Percentiles rank a stretch among this genome's conserved stretches.
These are phyloP conservation scores for Achlya flavicornis DNA, from an alignment of 2,888 invertebrate species.

Conservation along the genomic window DNA sequence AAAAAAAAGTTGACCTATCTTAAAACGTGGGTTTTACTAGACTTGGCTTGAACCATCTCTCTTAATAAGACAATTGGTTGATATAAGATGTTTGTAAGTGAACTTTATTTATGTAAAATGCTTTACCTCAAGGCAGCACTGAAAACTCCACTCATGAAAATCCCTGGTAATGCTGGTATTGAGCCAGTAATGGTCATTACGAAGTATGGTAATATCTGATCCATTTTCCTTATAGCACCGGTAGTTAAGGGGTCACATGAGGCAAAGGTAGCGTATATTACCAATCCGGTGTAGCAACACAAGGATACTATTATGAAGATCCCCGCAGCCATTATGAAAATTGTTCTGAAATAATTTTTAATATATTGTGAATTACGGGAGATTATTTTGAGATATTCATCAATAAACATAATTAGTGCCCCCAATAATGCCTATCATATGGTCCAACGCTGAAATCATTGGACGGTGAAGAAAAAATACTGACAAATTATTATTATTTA, in stretches of 20 bases:
- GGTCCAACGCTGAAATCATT: too few relatives aligned
- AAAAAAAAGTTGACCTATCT: too few relatives aligned
- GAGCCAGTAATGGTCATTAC: conserved; percentile 91
- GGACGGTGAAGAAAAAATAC: too few relatives aligned
- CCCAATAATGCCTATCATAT: too few relatives aligned
- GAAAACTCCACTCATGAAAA: conserved; percentile 94
- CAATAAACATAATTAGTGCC: too few relatives aligned
- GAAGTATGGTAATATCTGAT: conserved; percentile 91
- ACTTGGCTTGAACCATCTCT: too few relatives aligned
- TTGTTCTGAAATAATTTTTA: conserved; percentile 83
- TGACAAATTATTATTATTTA: too few relatives aligned
- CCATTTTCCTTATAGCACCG: conserved; percentile 87
- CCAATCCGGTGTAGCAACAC: conserved; percentile 92
- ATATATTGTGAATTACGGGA: neutral
- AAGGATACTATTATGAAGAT: conserved; percentile 89
- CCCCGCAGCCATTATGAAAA: conserved; percentile 90
- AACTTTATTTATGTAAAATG: neutral
- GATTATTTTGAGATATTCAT: too few relatives aligned
- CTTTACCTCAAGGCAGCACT: conserved; percentile 92
- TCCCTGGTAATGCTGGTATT: conserved; percentile 91
- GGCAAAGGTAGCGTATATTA: conserved; percentile 93
- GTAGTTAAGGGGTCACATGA: conserved; percentile 93
- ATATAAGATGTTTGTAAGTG: too few relatives aligned
- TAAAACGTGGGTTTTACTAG: too few relatives aligned
- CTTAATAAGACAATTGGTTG: too few relatives aligned